Base-by-base conservation (phyloP, 2,888 invertebrate species). In the Tenodera sinensis region DNA sequence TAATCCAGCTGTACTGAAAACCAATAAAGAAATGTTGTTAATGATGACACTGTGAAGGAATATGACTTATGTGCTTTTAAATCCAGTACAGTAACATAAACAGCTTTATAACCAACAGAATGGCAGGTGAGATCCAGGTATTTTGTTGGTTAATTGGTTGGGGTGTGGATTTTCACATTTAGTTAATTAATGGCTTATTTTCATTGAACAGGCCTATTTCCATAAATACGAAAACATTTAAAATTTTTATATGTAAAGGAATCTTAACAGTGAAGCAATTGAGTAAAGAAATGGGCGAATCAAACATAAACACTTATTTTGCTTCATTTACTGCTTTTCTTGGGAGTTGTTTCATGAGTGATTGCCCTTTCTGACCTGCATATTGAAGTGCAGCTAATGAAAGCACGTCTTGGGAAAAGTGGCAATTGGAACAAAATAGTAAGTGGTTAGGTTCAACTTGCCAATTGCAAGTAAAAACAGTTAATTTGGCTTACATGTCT, bases 71-170 rank as follows among this genome's bases (percentile, higher is more conserved):
- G 85, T 90, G 89, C 83, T 87, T 90, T 90, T 89, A 89, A 89
- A 83, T 88, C 90, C 89, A 90, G 90, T 90, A 89, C 89, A 89
- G 88, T 90, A 89, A 87, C 54, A 85, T 89, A 89, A 89, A 88
- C 90, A 90, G 89, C 90, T 90, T 90, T 89, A 89, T 83, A 90
- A 87, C 90, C 90, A 90, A 88, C 89, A 89, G 88, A 90, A 90
- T 90, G 89, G 87, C 90, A 90, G 90, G 90, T 90, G 90, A 90
- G 90, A 88, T 90, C 89, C 88, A 90, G 90, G 90, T 90, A 88
- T 90, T 90, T 87, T 89, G 89, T 89, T 90, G 90, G 90, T 90
- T 89, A 82, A 87, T 87, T 87, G 87, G 87, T 87, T 87, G 87
- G 82, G 87, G 87, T 87, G 47, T 87, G 87, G 27, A 34, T 85